Base-by-base conservation (phyloP, 1,140 invertebrate species). In the Venustaconcha ellipsiformis region DNA sequence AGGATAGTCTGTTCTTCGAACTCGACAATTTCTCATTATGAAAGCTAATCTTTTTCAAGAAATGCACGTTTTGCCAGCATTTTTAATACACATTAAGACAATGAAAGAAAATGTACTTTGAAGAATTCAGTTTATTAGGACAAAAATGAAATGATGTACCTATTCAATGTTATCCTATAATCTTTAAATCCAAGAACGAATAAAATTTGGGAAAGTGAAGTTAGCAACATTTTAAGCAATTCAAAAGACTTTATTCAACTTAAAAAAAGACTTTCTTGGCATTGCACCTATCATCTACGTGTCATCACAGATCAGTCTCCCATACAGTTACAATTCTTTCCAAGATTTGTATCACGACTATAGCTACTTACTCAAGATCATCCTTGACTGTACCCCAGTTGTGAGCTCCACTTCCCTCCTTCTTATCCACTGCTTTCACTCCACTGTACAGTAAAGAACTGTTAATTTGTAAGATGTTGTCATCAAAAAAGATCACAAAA, bases 351-450 rank as follows among this genome's bases (percentile, higher is more conserved):
- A 20, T 77, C 57, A 66, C 74, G 62, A 72, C 57, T 57, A 62
- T 18, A 48, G n/a, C 37, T 73, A 85, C 83, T 86, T 76, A 83
- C 84, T 86, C 84, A 64, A 88, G 56, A 82, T 97, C 95, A 91
- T 97, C 96, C 88, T 95, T 96, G 82, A 96, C 93, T 67, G 94
- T 96, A 83, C 97, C 97, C 97, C 97, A 98, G 89, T 98, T 99
- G 90, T 96, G 95, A 83, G 96, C 94, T 72, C 97, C 97, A 91
- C 93, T 94, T 87, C 96, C 97, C 87, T 98, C 96, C 81, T 95
- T 94, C 91, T 99, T 98, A 86, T 98, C 96, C 81, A 96, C 92
- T 76, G 96, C 92, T 91, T 98, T 98, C 70, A 98, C 94, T 87
- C 97, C 96, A 90, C 94, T 95, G 86, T 80, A 59, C 71, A 68